phyloP scores from a whole-genome alignment of 2,797 vertebrate species.

The Erethizon dorsatum region DNA sequence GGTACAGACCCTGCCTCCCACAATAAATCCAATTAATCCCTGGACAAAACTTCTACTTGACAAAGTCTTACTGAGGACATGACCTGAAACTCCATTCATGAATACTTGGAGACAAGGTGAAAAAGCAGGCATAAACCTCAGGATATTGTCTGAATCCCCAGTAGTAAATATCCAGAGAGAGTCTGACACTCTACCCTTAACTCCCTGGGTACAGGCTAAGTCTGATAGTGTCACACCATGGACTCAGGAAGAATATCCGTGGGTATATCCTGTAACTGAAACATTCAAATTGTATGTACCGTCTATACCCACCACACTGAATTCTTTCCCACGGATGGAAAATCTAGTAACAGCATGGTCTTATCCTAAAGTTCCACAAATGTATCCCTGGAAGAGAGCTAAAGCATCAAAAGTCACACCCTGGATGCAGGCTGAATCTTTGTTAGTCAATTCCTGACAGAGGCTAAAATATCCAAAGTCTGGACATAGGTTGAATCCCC shows the following conservation, averaged over 20 bases:
- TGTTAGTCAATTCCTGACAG: neutral
- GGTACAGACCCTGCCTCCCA: neutral
- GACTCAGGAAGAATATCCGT: neutral
- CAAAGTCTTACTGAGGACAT: neutral
- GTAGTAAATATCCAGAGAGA: neutral
- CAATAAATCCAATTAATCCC: neutral
- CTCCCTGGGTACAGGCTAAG: neutral
- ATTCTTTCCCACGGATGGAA: neutral
- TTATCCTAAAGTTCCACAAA: neutral
- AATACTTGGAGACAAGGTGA: neutral
- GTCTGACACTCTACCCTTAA: neutral
- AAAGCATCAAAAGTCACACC: neutral
- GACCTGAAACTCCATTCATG: neutral
- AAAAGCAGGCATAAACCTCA: neutral
- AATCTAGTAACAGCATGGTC: neutral
- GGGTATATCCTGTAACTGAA: neutral
- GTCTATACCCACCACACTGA: neutral
- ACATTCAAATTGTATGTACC: neutral
- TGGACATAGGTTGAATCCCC: neutral
- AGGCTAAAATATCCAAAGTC: neutral
- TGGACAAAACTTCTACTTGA: neutral
- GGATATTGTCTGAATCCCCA: neutral
- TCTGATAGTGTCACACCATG: neutral
- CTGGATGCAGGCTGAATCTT: neutral
- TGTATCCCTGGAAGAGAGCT: neutral